These are phyloP conservation scores for Anneissia japonica DNA, from an alignment of 35 echinoderm and acorn worm species.

Conservation along the genomic window DNA sequence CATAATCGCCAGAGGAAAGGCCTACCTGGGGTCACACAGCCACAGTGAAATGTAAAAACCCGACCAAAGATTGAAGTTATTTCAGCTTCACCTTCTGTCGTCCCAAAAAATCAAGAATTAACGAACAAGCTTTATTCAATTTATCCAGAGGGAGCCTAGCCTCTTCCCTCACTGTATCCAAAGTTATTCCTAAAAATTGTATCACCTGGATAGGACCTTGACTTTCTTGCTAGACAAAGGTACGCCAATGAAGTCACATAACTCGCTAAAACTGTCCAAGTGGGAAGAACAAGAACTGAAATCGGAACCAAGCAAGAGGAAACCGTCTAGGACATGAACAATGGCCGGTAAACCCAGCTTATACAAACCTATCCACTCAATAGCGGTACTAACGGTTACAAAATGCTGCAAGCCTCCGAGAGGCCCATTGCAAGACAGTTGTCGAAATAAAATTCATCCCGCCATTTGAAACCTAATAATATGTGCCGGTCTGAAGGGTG, in stretches of 20 bases:
- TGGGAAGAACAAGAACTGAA: neutral
- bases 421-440: neutral
- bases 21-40: neutral
- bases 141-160: neutral
- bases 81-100: neutral
- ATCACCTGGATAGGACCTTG: neutral
- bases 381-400: neutral
- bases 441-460: neutral
- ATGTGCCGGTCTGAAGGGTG: neutral
- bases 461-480: neutral
- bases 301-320: neutral
- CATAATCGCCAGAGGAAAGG: neutral
- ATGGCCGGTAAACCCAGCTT: neutral
- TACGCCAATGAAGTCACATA: neutral
- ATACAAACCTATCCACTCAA: neutral
- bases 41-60: neutral
- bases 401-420: neutral
- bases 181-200: neutral
- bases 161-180: neutral
- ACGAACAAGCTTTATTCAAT: neutral
- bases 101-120: neutral
- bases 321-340: neutral
- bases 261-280: neutral
- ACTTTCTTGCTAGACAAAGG: neutral
- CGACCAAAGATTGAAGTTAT: neutral